Base-by-base conservation (phyloP, 1,140 invertebrate species). In the Drosophila lowei region DNA sequence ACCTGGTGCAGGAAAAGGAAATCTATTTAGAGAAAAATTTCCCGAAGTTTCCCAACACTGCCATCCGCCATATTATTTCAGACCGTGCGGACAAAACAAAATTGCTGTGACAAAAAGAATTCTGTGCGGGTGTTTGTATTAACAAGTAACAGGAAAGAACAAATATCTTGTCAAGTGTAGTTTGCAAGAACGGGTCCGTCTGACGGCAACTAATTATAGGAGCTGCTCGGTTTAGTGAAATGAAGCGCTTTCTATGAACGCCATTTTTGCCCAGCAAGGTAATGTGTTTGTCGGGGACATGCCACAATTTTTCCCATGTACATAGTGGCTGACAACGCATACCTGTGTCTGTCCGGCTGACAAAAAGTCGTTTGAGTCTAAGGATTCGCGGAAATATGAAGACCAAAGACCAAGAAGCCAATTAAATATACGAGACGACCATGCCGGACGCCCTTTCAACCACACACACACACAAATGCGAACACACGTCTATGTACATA, bases 61-160 rank as follows among this genome's bases (percentile, higher is more conserved):
- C 47, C 49, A 71, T 88, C 83, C 81, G 81, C 81, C 81, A 86
- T 86, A 86, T 86, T 86, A 88, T 70, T 79, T 86, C 72, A 67
- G 71, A 72, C 80, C 76, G 76, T 65, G 60, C 62, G 62, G 65
- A 86, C 80, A 86, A 77, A 86, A 83, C 78, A 84, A 84, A 77
- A 71, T 78, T 88, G 57, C 62, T 75, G 71, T 61, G 70, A 68
- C 73, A 66, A 71, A 75, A 79, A 74, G 42, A 77, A 64, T 72
- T 65, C 66, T 70, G 57, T 73, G 66, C 62, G 75, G 63, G 56
- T 46, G 52, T 55, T 74, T 52, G 71, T 76, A 34, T 85, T 13
- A 50, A 76, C 34, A n/a, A 61, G 16, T 49, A 28, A 30, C 9
- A 13, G 41, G 11, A 66, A 48, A 53, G 25, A 13, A 43, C 41